Evolutionary conservation across 2,888 invertebrate genomes (phyloP).

Genomic region (Zootermopsis nevadensis): DNA sequence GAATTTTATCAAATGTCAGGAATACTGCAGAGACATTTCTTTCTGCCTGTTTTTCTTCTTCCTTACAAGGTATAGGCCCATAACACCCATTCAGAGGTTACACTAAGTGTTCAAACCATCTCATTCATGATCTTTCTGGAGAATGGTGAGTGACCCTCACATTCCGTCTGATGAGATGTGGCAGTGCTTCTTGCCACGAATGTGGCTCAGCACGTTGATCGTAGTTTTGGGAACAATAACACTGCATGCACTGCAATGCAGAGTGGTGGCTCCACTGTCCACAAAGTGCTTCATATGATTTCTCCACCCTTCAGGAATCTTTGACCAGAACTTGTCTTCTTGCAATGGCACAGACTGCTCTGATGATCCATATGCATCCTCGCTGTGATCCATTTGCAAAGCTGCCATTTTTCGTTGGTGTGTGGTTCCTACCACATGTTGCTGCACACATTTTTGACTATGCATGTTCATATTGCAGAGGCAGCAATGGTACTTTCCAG

Average conservation of each 20-base stretch:
- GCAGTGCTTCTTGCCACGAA: neutral
- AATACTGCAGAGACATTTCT: no score
- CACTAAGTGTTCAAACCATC: no score
- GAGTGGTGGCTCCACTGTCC: neutral
- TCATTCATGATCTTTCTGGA: no score
- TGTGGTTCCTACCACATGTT: neutral
- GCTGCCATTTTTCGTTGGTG: neutral
- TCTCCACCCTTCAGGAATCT: neutral
- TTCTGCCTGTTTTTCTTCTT: no score
- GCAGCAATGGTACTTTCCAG: neutral
- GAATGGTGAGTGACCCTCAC: no score
- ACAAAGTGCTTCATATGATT: neutral
- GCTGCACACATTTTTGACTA: neutral
- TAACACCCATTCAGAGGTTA: no score
- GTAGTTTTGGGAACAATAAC: neutral
- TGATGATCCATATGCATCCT: neutral
- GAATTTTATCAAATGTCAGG: no score
- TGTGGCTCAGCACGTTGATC: neutral
- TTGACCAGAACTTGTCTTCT: neutral
- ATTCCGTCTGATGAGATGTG: neutral
- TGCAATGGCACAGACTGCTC: neutral
- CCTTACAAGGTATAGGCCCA: no score
- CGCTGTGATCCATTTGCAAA: neutral
- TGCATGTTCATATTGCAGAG: neutral
- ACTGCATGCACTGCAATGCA: neutral